Evolutionary conservation across 2,797 vertebrate genomes (phyloP), one percentile per base, ranked within the genome.

Genomic region (Acrocephalus scirpaceus): DNA sequence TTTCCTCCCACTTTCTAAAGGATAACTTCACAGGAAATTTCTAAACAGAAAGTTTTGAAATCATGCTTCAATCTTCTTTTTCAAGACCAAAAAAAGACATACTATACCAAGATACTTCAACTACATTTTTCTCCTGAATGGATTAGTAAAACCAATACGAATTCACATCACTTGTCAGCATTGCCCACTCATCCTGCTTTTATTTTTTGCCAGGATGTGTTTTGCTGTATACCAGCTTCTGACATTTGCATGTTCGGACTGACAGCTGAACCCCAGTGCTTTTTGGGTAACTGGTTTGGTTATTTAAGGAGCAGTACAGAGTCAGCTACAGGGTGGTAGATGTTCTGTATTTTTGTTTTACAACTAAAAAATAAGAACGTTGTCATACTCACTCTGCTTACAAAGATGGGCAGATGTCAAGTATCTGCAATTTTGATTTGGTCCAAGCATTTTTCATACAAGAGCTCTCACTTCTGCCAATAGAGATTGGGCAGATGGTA

Each of bases 401-500:
- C 72, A 84, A 96, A 91, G 92, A 93, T 58, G 73, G 91, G 82
- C 70, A 92, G 89, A 87, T 90, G 86, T 77, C 85, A 92, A 86
- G 60, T 92, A 91, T 85, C 60, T 72, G 61, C 3, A 7, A 58
- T 93, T 95, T 92, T 94, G 12, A 84, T 95, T 88, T 91, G 53
- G 77, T 92, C 92, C 88, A 96, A 96, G 88, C 67, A 73, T 80
- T 93, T 83, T 89, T 96, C 45, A 36, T 81, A 88, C 70, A 96
- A 92, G 96, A 93, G 69, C 79, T 64, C 40, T 67, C 74, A 38
- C 47, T 95, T 88, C 69, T 95, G 73, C 84, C 91, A 90, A 7
- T 7, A 82, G 62, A 94, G 90, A 93, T 74, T 93, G 89, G 95
- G 97, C 95, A 97, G 97, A 97, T 95, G 96, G 89, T 47, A 27